Base-by-base conservation (phyloP, 2,888 invertebrate species). In the Andrena praecox region DNA sequence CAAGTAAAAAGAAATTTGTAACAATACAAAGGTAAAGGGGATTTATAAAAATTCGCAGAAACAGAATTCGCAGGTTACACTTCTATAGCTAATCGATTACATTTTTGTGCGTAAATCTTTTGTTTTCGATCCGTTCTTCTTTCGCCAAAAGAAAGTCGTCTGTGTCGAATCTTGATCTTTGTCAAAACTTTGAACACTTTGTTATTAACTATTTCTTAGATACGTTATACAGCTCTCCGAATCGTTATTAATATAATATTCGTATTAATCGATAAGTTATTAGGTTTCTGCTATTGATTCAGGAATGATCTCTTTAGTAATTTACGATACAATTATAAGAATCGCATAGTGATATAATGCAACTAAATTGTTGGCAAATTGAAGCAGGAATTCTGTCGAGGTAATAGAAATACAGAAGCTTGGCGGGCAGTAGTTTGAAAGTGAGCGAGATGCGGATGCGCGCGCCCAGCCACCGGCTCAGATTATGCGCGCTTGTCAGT, bases 31-130 rank as follows among this genome's bases (percentile, higher is more conserved):
- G 75, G 48, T 77, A 80, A 83, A 80, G 64, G 29, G 24, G 72
- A 54, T 71, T 29, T 75, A 79, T 29, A 84, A 84, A 84, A 84
- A 63, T 70, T 72, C 69, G 69, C 56, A 56, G 69, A 76, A 63
- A 16, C 60, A 66, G 56, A 70, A 72, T 16, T 72, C 83, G 50
- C 56, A 84, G 83, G 80, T 84, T 84, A 84, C 24, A 63, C 66
- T 56, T 72, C 76, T 56, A 75, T 60, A 16, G 62, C 31, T 52
- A 63, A 72, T 68, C 79, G 80, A 83, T 83, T 60, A 83, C 83
- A 84, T 84, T 72, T 82, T 84, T 56, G 24, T 1, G 12, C 27
- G 54, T 1, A 3, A 33, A 56, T 79, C 76, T 48, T 72, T 80
- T 84, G 84, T 84, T 70, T 76, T 2, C 20, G 42, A 75, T 16